Percentiles rank a stretch among this genome's conserved stretches.
These are phyloP conservation scores for Picathartes gymnocephalus DNA, from an alignment of 2,113 vertebrate species.

Conservation along the genomic window DNA sequence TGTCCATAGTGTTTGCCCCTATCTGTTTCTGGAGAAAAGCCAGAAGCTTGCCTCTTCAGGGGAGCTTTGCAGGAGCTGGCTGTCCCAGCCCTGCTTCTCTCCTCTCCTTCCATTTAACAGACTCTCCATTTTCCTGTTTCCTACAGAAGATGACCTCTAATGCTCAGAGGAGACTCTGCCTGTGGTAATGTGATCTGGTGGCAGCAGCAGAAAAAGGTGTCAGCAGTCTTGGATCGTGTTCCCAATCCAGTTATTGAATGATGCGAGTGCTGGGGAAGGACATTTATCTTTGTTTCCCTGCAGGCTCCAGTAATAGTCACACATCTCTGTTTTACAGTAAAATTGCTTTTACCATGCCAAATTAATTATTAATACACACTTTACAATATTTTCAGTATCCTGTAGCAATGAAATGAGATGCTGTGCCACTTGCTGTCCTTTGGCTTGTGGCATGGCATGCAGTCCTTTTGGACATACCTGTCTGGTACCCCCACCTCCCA, in stretches of 20 bases:
- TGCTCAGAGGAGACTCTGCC: not conserved
- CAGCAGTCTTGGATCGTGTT: not conserved
- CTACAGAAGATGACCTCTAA: conserved; percentile 32
- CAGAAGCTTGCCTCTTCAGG: not conserved
- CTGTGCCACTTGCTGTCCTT: not conserved
- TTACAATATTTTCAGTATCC: conserved; percentile 4
- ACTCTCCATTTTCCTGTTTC: not conserved
- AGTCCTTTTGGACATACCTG: not conserved
- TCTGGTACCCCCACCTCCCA: not conserved
- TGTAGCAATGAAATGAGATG: not conserved
- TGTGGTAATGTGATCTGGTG: conserved; percentile 21
- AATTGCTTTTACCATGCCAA: not conserved
- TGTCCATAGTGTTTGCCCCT: not conserved
- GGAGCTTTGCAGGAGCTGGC: not conserved
- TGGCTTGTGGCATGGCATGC: not conserved
- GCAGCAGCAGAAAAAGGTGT: conserved; percentile 11
- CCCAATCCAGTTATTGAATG: not conserved
- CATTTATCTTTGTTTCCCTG: not conserved
- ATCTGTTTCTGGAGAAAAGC: not conserved
- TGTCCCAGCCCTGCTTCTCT: not conserved
- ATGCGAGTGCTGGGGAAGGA: not conserved
- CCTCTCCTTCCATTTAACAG: not conserved
- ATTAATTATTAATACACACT: conserved; percentile 11
- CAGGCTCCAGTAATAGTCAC: not conserved
- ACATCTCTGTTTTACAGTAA: not conserved